A percentile compares a stretch with the other conserved stretches of the same genome.
Evolutionary conservation across 2,113 vertebrate species (phyloP).

Genomic region (Chlamydotis undulata): DNA sequence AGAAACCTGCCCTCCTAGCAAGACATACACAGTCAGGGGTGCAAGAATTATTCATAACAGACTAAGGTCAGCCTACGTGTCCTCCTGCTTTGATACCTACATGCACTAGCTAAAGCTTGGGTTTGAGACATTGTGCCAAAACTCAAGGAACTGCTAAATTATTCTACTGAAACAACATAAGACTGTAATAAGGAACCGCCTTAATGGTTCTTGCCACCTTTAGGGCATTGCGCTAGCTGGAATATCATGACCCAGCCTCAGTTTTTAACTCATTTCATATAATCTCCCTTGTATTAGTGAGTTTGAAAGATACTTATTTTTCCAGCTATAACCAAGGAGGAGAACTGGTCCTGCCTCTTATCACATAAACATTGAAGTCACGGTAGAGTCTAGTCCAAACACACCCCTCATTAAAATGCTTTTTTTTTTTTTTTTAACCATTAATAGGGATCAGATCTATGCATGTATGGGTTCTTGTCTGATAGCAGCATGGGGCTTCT

Average conservation of each 20-base stretch:
- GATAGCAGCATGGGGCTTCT: not conserved
- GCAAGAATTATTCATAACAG: not conserved
- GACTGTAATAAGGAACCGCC: not conserved
- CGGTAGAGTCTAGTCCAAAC: not conserved
- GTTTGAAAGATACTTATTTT: not conserved
- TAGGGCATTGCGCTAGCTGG: not conserved
- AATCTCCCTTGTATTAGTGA: not conserved
- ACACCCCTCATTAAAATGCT: not conserved
- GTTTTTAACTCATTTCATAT: not conserved
- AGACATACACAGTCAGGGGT: fast-evolving
- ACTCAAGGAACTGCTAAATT: not conserved
- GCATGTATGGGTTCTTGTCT: not conserved
- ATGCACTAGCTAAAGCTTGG: not conserved
- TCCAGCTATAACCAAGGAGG: not conserved
- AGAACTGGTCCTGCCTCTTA: not conserved
- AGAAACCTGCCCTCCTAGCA: not conserved
- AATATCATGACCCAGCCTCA: not conserved
- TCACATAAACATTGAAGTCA: not conserved
- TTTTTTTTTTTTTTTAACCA: not conserved
- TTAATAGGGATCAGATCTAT: not conserved
- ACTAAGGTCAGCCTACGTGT: not conserved
- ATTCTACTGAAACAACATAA: not conserved
- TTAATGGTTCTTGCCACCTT: not conserved
- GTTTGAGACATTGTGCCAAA: not conserved
- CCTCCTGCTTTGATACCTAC: not conserved